Evolutionary conservation across 2,888 invertebrate species (phyloP).

Genomic region (Parelbella ahira): DNA sequence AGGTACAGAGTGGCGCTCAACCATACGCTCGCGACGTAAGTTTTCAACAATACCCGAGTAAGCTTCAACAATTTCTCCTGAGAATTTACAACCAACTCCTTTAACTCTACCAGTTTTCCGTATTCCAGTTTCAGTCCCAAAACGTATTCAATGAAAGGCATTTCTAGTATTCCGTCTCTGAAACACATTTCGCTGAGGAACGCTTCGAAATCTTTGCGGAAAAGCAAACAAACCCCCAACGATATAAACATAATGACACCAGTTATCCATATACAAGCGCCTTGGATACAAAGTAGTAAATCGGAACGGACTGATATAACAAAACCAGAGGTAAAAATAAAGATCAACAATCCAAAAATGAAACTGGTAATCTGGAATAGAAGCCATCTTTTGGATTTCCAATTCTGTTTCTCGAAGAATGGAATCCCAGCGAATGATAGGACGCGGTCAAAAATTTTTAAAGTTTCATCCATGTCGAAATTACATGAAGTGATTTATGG

Average conservation of each 20-base stretch:
- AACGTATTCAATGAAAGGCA: constrained; percentile 51
- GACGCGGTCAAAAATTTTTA: constrained; percentile 49
- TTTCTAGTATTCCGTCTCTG: constrained; percentile 48
- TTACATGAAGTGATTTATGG: constrained; percentile 31
- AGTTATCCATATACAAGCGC: constrained; percentile 67
- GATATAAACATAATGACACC: constrained; percentile 64
- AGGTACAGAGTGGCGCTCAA: constrained; percentile 55
- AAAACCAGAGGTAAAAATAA: constrained; percentile 58
- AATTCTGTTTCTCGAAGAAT: constrained; percentile 52
- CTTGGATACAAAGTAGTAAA: constrained; percentile 55
- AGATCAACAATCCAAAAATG: constrained; percentile 48
- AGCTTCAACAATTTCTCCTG: constrained; percentile 50
- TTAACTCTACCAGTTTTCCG: constrained; percentile 46
- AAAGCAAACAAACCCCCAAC: constrained; percentile 52
- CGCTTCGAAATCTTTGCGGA: constrained; percentile 46
- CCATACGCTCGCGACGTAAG: constrained; percentile 50
- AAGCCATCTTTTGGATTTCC: constrained; percentile 51
- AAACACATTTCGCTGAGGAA: constrained; percentile 60
- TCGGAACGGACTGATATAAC: constrained; percentile 45
- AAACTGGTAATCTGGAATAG: constrained; percentile 53
- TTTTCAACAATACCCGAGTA: constrained; percentile 46
- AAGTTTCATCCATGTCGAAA: constrained; percentile 53
- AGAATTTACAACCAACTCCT: constrained; percentile 44
- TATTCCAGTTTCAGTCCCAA: constrained; percentile 32
- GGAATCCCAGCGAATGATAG: constrained; percentile 55